Evolutionary conservation across 2,113 vertebrate genomes (phyloP).

Genomic region (Loxodonta africana): DNA sequence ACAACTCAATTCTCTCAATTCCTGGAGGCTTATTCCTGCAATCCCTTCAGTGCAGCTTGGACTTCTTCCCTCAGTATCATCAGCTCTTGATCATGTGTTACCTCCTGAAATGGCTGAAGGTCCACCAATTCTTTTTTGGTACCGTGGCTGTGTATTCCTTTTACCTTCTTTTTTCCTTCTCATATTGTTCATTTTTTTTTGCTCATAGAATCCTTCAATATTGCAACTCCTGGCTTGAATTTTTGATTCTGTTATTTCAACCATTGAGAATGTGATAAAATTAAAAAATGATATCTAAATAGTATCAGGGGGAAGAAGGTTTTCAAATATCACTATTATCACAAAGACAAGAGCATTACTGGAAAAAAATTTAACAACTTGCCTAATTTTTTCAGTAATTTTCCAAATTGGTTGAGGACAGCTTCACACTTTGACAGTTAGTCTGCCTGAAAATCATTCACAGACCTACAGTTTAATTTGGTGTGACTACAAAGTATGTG

Average conservation of each 20-base stretch:
- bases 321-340: constrained; percentile 22
- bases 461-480: not conserved
- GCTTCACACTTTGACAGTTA: not conserved
- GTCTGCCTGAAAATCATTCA: not conserved
- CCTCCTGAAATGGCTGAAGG: too few species aligned
- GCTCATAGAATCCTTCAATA: too few species aligned
- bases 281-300: constrained; percentile 50
- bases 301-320: not conserved
- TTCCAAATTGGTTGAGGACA: not conserved
- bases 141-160: too few species aligned
- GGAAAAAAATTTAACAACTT: not conserved
- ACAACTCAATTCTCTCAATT: not conserved
- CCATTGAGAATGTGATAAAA: constrained; percentile 1
- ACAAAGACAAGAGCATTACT: not conserved
- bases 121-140: too few species aligned
- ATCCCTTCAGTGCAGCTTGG: too few species aligned
- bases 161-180: too few species aligned
- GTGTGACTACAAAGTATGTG: not conserved
- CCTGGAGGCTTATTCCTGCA: not conserved
- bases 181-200: too few species aligned
- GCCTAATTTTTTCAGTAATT: not conserved
- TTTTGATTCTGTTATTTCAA: too few species aligned
- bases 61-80: too few species aligned
- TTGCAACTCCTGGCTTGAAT: too few species aligned
- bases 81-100: too few species aligned